Evolutionary conservation across 2,888 invertebrate genomes (phyloP).

Genomic region (Tortricodes alternella): DNA sequence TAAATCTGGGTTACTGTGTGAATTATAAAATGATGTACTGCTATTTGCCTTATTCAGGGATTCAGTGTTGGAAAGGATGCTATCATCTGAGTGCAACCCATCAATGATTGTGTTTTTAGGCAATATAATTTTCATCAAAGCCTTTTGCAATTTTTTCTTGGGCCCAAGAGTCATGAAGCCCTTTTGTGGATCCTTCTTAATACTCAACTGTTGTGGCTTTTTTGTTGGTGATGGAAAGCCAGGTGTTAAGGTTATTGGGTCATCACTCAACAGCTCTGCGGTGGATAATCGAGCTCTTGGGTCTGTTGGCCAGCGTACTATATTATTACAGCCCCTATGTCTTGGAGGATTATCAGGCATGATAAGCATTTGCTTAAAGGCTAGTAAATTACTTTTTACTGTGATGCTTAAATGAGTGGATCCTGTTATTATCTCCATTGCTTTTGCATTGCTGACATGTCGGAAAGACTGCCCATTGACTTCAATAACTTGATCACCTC

Average conservation of each 20-base stretch:
- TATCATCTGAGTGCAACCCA: slow-evolving; percentile 86
- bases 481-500: slow-evolving; percentile 98
- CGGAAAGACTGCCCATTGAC: slow-evolving; percentile 99
- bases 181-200: slow-evolving; percentile 86
- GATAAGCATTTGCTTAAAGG: slow-evolving; percentile 87
- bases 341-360: slow-evolving; percentile 92
- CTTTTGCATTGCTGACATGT: slow-evolving; percentile 94
- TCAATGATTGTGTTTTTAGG: slow-evolving; percentile 91
- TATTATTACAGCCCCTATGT: slow-evolving; percentile 86
- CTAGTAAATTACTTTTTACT: slow-evolving; percentile 97
- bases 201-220: slow-evolving; percentile 80
- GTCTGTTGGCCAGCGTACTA: slow-evolving; percentile 86
- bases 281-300: slow-evolving; percentile 90
- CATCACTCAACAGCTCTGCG: slow-evolving; percentile 85
- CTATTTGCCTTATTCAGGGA: slow-evolving; percentile 74
- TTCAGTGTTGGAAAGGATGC: slow-evolving; percentile 84
- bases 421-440: slow-evolving; percentile 95
- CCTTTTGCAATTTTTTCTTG: slow-evolving; percentile 91
- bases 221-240: slow-evolving; percentile 81
- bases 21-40: slow-evolving; percentile 86
- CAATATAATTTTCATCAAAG: slow-evolving; percentile 94
- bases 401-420: slow-evolving; percentile 98
- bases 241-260: slow-evolving; percentile 70
- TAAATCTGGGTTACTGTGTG: slow-evolving; percentile 94
- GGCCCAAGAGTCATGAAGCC: slow-evolving; percentile 96